Evolutionary conservation across 2,113 vertebrate genomes (phyloP), one percentile per base, ranked within the genome.

Genomic region (Hylia prasina): DNA sequence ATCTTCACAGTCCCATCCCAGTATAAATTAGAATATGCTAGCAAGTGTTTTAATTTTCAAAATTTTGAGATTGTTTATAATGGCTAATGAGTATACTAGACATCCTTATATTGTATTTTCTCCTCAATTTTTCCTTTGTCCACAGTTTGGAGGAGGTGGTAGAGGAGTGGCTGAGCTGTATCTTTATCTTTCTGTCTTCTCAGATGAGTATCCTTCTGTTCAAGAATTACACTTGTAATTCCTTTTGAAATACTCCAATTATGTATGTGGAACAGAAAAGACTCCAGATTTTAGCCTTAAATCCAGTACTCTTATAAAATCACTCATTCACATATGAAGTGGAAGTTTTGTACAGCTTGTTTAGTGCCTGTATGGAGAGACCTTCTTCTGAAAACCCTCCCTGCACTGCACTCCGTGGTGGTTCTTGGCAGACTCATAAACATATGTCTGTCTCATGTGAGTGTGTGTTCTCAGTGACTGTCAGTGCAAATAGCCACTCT

Each of bases 321-420:
- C 12, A 15, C n/a, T 83, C 31, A n/a, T 69, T 35, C 37, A 14
- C 30, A 42, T 42, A 10, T 1, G 2, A n/a, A 44, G n/a, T 48
- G 45, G 54, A 56, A 42, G 27, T 82, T 84, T 42, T 33, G n/a
- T 61, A 12, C 15, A 6, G 19, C n/a, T 75, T 51, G 10, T 50
- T 53, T 37, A 11, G 15, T 78, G 37, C 31, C 45, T 42, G 18
- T 39, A 3, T 17, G 31, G 31, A 19, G 5, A 33, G 54, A 58
- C 24, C 18, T 90, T 16, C n/a, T 77, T 15, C 11, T 3, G 1
- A 39, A 69, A 40, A 22, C 21, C 4, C 3, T 58, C 10, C 5
- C 4, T n/a, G 37, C 15, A 2, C 35, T 73, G 31, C 15, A 1
- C 7, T 69, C 40, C 45, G 17, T 31, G 31, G 1, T 0, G 3